Percentiles rank a stretch among this genome's conserved stretches.
Evolutionary conservation across 2,888 invertebrate genomes (phyloP).

Genomic region (Meiosimyza platycephala): DNA sequence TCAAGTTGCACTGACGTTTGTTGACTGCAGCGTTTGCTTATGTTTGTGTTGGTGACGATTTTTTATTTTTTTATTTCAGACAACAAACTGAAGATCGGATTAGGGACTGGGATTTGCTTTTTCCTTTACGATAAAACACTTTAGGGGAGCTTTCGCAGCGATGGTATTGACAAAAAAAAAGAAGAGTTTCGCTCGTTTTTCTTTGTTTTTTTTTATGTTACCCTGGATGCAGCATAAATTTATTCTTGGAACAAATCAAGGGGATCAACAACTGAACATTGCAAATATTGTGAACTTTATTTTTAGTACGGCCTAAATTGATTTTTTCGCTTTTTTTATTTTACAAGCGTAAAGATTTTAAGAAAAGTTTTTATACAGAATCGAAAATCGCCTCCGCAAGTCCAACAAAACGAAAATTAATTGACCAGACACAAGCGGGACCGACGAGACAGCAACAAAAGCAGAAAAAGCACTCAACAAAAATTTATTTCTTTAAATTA

Average conservation of each 20-base stretch:
- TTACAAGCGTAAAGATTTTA: not conserved
- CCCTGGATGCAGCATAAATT: not conserved
- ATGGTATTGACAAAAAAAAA: not conserved
- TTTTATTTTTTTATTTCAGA: no score
- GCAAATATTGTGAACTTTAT: not conserved
- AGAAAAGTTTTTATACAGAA: not conserved
- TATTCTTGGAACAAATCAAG: constrained; percentile 9
- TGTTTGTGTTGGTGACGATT: no score
- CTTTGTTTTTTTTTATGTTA: constrained; percentile 4
- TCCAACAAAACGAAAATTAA: not conserved
- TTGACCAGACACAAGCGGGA: constrained; percentile 11
- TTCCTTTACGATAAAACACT: no score
- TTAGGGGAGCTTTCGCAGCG: no score
- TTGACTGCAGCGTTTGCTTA: no score
- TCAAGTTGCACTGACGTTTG: no score
- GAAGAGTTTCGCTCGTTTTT: not conserved
- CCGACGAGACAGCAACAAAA: not conserved
- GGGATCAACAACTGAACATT: no score
- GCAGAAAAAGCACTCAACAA: constrained; percentile 2
- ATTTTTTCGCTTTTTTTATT: not conserved
- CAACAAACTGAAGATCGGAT: no score
- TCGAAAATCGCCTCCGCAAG: constrained; percentile 12
- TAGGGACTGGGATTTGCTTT: no score
- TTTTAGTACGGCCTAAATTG: not conserved
- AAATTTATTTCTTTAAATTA: not conserved